A percentile compares a stretch with the other conserved stretches of the same genome.
Evolutionary conservation across 2,797 vertebrate species (phyloP).

Genomic region (Sciurus carolinensis): DNA sequence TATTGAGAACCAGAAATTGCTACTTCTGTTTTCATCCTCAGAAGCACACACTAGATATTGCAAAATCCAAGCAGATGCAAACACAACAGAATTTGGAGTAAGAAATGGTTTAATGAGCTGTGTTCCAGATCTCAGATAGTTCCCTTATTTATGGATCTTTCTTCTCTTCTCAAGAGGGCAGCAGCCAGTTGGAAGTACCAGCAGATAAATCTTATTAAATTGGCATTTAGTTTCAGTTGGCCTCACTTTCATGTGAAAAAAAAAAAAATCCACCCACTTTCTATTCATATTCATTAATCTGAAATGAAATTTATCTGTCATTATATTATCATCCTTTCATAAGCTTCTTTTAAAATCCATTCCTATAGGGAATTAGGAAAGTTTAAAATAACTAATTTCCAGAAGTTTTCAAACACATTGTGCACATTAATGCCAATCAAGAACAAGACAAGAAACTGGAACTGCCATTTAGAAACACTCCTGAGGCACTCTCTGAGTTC

Average conservation of each 20-base stretch:
- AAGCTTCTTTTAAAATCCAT: not conserved
- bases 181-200: accelerated
- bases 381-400: not conserved
- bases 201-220: not conserved
- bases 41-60: not conserved
- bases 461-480: not conserved
- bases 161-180: not conserved
- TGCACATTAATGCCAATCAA: not conserved
- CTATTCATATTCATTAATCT: not conserved
- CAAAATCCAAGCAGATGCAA: not conserved
- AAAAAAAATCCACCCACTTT: not conserved
- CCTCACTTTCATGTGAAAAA: not conserved
- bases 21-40: not conserved
- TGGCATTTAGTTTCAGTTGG: not conserved
- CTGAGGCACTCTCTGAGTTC: not conserved
- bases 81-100: not conserved
- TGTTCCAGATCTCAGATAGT: not conserved
- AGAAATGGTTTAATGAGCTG: not conserved
- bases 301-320: not conserved
- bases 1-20: not conserved
- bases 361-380: not conserved
- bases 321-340: not conserved
- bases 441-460: not conserved
- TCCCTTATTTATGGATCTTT: not conserved
- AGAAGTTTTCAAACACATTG: not conserved